Conservation (phyloP, 37 sponge, comb jelly and placozoan genomes). For the Ianthella basta region DNA sequence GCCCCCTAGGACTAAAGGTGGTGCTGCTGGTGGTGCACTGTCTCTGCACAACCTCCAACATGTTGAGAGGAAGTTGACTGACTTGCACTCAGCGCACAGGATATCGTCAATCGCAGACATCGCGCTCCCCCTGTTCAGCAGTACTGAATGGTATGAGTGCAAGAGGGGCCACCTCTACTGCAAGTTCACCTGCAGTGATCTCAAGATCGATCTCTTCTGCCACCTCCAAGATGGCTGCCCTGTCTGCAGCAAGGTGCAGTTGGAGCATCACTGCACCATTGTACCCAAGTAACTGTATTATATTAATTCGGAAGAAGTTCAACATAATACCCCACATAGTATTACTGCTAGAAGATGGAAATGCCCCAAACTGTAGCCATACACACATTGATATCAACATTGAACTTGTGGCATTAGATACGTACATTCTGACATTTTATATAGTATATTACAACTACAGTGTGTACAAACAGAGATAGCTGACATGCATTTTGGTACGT, state of each 20-base stretch:
- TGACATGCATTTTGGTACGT: no score
- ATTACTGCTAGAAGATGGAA: no score
- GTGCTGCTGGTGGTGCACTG: background rate
- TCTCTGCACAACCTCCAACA: background rate
- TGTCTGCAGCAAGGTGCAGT: background rate
- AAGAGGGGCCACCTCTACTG: slow-evolving; percentile 57
- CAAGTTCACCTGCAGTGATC: background rate
- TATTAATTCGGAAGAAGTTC: no score
- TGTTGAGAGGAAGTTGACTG: background rate
- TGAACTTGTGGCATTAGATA: no score
- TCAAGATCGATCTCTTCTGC: background rate
- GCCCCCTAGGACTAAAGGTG: background rate
- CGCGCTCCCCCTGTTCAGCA: background rate
- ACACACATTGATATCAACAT: no score
- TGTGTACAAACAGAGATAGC: no score
- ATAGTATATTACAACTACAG: no score
- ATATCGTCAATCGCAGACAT: background rate
- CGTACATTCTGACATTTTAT: no score
- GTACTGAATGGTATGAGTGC: slow-evolving; percentile 47
- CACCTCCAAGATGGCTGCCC: background rate
- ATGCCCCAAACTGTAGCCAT: no score
- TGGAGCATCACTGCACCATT: slow-evolving; percentile 3
- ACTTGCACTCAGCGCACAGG: background rate
- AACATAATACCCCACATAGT: no score
- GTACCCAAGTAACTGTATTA: background rate